phyloP scores from a whole-genome alignment of 1,140 invertebrate genomes.

The Micrasema longulum region DNA sequence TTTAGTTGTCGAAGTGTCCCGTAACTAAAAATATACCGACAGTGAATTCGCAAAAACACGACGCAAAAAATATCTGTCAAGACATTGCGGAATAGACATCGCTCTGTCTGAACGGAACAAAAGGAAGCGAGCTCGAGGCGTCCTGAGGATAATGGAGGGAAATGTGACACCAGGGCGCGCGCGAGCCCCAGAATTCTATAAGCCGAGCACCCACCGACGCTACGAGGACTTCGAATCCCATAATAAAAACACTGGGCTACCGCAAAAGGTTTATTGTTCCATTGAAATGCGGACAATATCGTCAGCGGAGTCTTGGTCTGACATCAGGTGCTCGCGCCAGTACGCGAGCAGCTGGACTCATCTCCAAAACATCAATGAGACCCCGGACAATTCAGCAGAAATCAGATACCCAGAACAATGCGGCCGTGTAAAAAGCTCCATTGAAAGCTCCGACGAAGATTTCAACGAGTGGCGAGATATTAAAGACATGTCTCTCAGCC shows the following conservation, averaged over 20 bases:
- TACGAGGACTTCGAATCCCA: constrained; percentile 1
- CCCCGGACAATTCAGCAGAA: constrained; percentile 43
- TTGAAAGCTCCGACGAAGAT: constrained; percentile 26
- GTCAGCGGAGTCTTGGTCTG: constrained; percentile 24
- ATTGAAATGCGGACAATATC: constrained; percentile 52
- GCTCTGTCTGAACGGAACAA: constrained; percentile 29
- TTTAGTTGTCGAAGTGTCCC: constrained; percentile 42
- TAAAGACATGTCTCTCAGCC: background rate
- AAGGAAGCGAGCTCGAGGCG: constrained; percentile 14
- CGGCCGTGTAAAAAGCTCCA: constrained; percentile 9
- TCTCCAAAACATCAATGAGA: constrained; percentile 36
- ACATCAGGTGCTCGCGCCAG: constrained; percentile 17
- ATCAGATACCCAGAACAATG: constrained; percentile 44
- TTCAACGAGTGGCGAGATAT: constrained; percentile 5
- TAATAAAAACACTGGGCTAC: constrained; percentile 44
- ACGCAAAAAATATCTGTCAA: constrained; percentile 29
- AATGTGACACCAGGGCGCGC: constrained; percentile 44
- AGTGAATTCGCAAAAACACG: constrained; percentile 31
- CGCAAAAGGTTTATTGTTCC: constrained; percentile 48
- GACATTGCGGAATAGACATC: constrained; percentile 30
- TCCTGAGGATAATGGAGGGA: constrained; percentile 30
- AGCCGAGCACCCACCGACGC: constrained; percentile 6
- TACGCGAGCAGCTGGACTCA: constrained; percentile 44
- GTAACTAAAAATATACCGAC: constrained; percentile 22
- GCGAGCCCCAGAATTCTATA: constrained; percentile 32